These are phyloP conservation scores for Campoplex capitator DNA, from an alignment of 2,888 invertebrate species.

Conservation along the genomic window DNA sequence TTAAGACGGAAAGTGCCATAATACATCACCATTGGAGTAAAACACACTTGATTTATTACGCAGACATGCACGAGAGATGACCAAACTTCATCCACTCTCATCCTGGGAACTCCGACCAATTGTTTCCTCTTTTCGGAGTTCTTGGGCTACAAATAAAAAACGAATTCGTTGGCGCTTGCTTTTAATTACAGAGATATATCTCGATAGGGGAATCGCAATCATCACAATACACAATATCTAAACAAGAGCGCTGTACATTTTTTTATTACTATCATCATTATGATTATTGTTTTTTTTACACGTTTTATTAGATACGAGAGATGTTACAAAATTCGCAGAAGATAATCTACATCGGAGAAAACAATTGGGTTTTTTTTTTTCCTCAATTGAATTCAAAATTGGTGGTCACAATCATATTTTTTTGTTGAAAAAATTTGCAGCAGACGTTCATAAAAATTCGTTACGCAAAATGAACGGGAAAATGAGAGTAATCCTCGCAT, in stretches of 20 bases:
- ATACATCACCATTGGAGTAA: constrained; percentile 24
- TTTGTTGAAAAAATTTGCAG: background rate
- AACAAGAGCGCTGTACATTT: constrained; percentile 13
- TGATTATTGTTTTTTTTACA: constrained; percentile 11
- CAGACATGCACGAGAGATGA: constrained; percentile 64
- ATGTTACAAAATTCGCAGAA: constrained; percentile 35
- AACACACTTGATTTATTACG: constrained; percentile 74
- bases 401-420: background rate
- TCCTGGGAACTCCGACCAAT: constrained; percentile 73
- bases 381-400: background rate
- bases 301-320: constrained; percentile 41
- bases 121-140: constrained; percentile 75
- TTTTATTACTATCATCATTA: background rate
- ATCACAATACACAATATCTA: constrained; percentile 12
- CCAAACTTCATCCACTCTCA: constrained; percentile 69
- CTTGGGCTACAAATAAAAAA: constrained; percentile 75
- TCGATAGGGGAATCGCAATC: constrained; percentile 43
- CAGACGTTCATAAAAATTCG: background rate
- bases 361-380: background rate
- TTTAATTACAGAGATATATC: constrained; percentile 47
- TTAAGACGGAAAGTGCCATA: constrained; percentile 53
- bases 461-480: background rate
- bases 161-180: constrained; percentile 16
- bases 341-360: constrained; percentile 1
- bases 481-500: background rate